These are phyloP conservation scores for Pyrocephalus nanus DNA, from an alignment of 2,797 vertebrate genomes.

Conservation along the genomic window DNA sequence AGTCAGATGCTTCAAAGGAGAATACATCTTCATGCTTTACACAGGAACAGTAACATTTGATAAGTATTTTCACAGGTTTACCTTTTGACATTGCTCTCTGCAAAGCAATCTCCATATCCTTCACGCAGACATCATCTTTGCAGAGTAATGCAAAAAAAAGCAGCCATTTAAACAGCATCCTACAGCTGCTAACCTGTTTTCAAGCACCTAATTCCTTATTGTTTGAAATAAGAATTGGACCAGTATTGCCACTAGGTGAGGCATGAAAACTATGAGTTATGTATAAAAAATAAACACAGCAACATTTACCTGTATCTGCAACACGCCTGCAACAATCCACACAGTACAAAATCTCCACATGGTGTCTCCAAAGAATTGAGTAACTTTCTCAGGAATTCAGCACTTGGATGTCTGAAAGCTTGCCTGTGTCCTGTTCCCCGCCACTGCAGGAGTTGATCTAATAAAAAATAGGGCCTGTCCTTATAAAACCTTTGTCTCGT, in stretches of 20 bases:
- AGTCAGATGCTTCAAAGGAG: background rate
- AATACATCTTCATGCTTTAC: background rate
- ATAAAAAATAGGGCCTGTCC: background rate
- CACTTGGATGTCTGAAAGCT: background rate
- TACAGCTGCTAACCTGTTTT: background rate
- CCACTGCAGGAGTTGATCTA: background rate
- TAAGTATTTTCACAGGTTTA: background rate
- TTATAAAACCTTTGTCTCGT: background rate
- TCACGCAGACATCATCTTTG: background rate
- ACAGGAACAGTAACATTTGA: background rate
- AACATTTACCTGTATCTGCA: background rate
- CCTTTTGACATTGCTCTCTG: background rate
- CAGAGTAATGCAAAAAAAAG: background rate
- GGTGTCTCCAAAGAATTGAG: constrained; percentile 37
- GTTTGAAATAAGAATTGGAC: background rate
- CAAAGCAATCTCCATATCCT: background rate
- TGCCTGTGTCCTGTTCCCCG: background rate
- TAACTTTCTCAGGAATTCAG: constrained; percentile 3
- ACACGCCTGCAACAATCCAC: background rate
- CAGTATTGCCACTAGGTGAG: background rate
- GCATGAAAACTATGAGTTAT: background rate
- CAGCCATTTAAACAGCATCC: background rate
- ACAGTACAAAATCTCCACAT: background rate
- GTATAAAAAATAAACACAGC: background rate
- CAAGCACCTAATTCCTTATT: background rate